A percentile compares a stretch with the other conserved stretches of the same genome.
Evolutionary conservation across 1,140 invertebrate genomes (phyloP).

Genomic region (Gryon sp.): DNA sequence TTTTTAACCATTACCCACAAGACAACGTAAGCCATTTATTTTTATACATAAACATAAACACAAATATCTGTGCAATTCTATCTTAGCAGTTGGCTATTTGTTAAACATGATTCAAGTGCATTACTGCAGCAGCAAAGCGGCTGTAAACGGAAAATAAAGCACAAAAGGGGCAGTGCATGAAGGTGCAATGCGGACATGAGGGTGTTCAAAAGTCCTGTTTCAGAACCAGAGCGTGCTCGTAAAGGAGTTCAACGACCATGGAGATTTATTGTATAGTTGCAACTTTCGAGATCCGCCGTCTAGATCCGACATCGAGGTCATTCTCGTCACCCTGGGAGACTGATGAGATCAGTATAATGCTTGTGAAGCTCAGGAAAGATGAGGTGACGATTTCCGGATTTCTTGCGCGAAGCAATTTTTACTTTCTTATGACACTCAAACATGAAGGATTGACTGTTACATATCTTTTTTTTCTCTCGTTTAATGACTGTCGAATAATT

Average conservation of each 20-base stretch:
- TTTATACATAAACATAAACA: neutral
- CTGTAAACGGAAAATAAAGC: conserved; percentile 28
- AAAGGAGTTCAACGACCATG: conserved; percentile 60
- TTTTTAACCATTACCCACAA: conserved; percentile 1
- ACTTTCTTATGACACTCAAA: conserved; percentile 18
- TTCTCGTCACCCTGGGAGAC: conserved; percentile 66
- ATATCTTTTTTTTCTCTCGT: too few relatives aligned
- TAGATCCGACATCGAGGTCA: conserved; percentile 64
- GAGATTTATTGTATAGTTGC: conserved; percentile 58
- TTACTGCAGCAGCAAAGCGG: conserved; percentile 33
- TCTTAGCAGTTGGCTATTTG: conserved; percentile 29
- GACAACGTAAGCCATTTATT: conserved; percentile 11
- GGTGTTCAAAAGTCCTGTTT: conserved; percentile 57
- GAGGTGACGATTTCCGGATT: conserved; percentile 64
- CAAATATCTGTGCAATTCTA: conserved; percentile 26
- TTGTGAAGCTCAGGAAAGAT: conserved; percentile 61
- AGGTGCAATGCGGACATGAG: conserved; percentile 48
- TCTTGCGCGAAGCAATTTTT: conserved; percentile 42
- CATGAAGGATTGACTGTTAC: conserved; percentile 21
- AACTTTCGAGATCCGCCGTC: conserved; percentile 60
- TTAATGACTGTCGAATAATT: too few relatives aligned
- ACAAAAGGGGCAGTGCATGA: conserved; percentile 15
- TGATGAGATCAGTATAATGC: conserved; percentile 63
- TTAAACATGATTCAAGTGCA: conserved; percentile 37
- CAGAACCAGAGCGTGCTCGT: conserved; percentile 43